Conservation (phyloP, 2,113 vertebrate species). For the Falcunculus frontatus region DNA sequence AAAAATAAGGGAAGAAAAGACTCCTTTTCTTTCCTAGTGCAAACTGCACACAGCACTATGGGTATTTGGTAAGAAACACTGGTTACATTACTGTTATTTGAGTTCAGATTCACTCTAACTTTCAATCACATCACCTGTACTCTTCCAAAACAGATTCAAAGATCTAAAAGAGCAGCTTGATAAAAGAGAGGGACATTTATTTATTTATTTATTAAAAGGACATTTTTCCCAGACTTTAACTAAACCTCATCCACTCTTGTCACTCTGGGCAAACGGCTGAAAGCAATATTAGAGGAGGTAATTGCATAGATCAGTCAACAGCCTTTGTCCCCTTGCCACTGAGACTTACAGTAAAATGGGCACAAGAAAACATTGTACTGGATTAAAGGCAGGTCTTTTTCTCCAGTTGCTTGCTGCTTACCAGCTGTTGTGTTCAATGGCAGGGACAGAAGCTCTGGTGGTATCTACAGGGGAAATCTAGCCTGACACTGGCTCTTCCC, state of each 20-base stretch:
- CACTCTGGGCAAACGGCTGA: conserved; percentile 81
- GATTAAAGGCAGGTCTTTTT: conserved; percentile 77
- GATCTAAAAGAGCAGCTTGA: conserved; percentile 44
- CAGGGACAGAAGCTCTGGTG: conserved; percentile 63
- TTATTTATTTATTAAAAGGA: conserved; percentile 64
- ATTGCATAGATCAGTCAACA: conserved; percentile 94
- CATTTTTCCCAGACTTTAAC: conserved; percentile 78
- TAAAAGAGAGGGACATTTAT: conserved; percentile 15
- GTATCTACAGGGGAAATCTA: conserved; percentile 75
- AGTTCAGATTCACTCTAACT: conserved; percentile 35
- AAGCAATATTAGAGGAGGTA: conserved; percentile 91
- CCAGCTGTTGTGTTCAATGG: conserved; percentile 85
- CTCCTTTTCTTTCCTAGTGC: background rate
- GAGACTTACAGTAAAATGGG: conserved; percentile 80
- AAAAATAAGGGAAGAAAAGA: background rate
- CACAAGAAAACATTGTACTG: conserved; percentile 75
- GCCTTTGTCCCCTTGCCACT: conserved; percentile 85
- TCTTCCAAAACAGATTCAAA: conserved; percentile 65
- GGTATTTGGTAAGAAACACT: background rate
- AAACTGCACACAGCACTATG: background rate
- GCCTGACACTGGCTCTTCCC: conserved; percentile 23
- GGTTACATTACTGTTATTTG: background rate
- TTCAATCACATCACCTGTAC: conserved; percentile 37
- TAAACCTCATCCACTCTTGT: conserved; percentile 80
- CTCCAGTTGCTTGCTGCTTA: conserved; percentile 79